Conservation (phyloP, 2,113 vertebrate genomes). For the Progne subis region DNA sequence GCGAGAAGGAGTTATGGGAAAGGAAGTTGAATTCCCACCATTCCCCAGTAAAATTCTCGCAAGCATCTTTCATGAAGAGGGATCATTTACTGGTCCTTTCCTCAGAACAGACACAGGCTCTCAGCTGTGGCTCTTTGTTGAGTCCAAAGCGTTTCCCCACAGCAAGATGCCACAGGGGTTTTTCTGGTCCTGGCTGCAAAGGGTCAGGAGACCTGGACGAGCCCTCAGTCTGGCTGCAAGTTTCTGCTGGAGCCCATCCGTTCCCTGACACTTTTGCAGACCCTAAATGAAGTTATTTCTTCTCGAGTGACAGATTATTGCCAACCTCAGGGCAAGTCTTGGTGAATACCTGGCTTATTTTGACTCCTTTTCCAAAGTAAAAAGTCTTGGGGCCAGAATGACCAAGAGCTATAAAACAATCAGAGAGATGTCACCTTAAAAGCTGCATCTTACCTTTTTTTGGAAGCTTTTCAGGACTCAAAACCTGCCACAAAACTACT, state of each 20-base stretch:
- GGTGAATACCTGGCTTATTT: not conserved
- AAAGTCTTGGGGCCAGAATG: not conserved
- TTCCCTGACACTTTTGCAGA: not conserved
- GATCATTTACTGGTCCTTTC: conserved; percentile 6
- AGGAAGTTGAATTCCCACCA: conserved; percentile 51
- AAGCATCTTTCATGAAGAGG: not conserved
- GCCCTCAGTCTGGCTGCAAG: not conserved
- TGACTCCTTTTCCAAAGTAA: not conserved
- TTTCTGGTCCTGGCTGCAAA: not conserved
- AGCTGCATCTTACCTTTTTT: not conserved
- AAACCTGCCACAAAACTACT: not conserved
- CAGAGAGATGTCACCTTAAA: not conserved
- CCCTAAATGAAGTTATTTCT: not conserved
- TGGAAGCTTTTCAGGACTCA: not conserved
- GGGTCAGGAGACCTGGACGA: not conserved
- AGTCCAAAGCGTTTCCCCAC: not conserved
- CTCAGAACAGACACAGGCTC: not conserved
- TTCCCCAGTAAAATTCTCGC: conserved; percentile 25
- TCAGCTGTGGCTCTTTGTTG: conserved; percentile 46
- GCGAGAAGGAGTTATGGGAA: conserved; percentile 31
- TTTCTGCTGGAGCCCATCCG: not conserved
- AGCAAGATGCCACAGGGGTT: not conserved
- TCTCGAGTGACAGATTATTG: not conserved
- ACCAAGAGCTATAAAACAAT: not conserved
- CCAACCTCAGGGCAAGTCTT: not conserved